Base-by-base conservation (phyloP, 2,888 invertebrate species). In the Spilosoma lubricipeda region DNA sequence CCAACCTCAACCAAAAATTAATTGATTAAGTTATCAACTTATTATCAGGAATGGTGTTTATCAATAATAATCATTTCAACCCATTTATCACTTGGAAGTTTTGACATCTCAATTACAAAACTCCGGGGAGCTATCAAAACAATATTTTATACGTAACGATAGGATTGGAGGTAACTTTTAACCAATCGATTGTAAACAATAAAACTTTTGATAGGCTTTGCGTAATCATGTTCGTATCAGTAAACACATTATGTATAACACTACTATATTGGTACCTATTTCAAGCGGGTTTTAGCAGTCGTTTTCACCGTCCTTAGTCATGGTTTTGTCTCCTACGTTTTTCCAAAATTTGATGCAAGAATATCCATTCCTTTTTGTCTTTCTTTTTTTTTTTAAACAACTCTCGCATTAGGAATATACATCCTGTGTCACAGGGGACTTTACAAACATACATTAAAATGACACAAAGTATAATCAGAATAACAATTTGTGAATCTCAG, bases 81-180 rank as follows among this genome's bases (percentile, higher is more conserved):
- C 13, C 80, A 82, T 87, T 83, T 81, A 85, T 87, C 86, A 86
- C 75, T 80, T 77, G n/a, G 11, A 79, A 81, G 83, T 81, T 72
- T 82, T 81, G 79, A 87, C 82, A 71, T 74, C 75, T 39, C 67
- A 67, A 72, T 80, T 82, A 71, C 79, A 71, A 75, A 83, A 84
- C 82, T 81, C 80, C 67, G 48, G 66, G 63, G 39, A 79, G 78
- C 82, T 79, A 82, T 79, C 82, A 76, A 76, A 82, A 81, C 73
- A 82, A 75, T 70, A 56, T 73, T 42, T 42, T 70, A 75, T 15
- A 67, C 59, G 59, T 63, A 63, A 63, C 63, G 63, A 63, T 63
- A 63, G 30, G 18, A 63, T 63, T 30, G 4, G 4, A 30, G 30
- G 30, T 13, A 63, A 63, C 63, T 63, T 63, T 63, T 63, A 63